These are phyloP conservation scores for Spodoptera littoralis DNA, from an alignment of 2,888 invertebrate genomes.

Conservation along the genomic window DNA sequence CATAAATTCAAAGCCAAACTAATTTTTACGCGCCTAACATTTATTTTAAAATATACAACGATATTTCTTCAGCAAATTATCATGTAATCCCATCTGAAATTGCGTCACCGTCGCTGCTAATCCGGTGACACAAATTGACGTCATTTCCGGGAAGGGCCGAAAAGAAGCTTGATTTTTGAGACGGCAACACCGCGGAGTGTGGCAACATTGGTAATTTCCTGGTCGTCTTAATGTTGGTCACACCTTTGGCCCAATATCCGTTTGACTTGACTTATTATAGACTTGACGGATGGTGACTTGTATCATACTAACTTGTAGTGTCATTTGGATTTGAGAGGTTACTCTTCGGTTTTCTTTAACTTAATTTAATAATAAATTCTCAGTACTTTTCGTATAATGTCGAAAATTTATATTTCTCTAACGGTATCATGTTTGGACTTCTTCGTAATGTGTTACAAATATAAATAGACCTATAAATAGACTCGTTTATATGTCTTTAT, in stretches of 20 bases:
- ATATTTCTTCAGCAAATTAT: constrained; percentile 31
- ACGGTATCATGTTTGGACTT: too few species aligned
- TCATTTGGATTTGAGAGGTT: too few species aligned
- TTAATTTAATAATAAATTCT: too few species aligned
- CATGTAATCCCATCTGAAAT: constrained; percentile 48
- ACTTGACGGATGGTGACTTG: constrained; percentile 24
- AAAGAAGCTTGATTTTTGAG: constrained; percentile 55
- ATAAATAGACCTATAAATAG: too few species aligned
- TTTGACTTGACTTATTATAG: constrained; percentile 18
- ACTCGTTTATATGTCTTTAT: too few species aligned
- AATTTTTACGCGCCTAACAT: constrained; percentile 18
- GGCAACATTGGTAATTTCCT: constrained; percentile 59
- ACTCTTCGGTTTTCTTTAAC: too few species aligned
- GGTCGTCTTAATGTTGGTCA: constrained; percentile 48
- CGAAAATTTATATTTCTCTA: too few species aligned
- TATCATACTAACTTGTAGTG: too few species aligned
- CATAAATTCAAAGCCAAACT: constrained; percentile 2
- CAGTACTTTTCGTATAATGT: too few species aligned
- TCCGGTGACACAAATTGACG: constrained; percentile 57
- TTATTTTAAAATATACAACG: constrained; percentile 14
- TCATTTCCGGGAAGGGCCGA: constrained; percentile 58
- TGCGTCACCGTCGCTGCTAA: constrained; percentile 48
- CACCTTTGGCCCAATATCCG: constrained; percentile 51
- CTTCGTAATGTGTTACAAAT: too few species aligned
- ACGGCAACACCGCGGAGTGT: constrained; percentile 35